Evolutionary conservation across 2,113 vertebrate genomes (phyloP).

Genomic region (Furnarius figulus): DNA sequence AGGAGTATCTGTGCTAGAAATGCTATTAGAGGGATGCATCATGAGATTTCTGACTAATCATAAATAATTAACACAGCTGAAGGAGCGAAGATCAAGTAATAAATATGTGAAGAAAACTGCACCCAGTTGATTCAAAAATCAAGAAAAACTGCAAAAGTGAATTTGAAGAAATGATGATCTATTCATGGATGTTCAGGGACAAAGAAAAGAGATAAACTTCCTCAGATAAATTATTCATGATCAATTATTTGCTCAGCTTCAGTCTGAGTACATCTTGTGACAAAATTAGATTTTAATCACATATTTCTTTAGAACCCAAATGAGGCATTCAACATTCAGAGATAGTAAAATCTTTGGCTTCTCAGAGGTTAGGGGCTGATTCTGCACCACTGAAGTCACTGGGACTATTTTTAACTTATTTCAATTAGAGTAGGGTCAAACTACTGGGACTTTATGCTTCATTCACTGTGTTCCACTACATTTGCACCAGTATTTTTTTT

Average conservation of each 20-base stretch:
- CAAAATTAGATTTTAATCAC: conserved; percentile 67
- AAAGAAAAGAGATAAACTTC: conserved; percentile 48
- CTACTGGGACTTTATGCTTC: background rate
- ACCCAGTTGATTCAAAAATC: background rate
- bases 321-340: conserved; percentile 44
- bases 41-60: background rate
- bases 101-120: background rate
- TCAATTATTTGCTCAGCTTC: conserved; percentile 53
- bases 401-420: conserved; percentile 35
- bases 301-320: conserved; percentile 56
- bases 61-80: conserved; percentile 18
- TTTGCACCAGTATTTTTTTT: background rate
- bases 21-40: background rate
- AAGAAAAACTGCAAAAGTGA: conserved; percentile 27
- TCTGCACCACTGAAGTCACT: background rate
- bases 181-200: conserved; percentile 37
- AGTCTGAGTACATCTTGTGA: conserved; percentile 40
- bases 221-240: conserved; percentile 62
- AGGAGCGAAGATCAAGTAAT: conserved; percentile 8
- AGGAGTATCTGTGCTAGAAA: background rate
- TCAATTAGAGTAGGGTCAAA: conserved; percentile 2
- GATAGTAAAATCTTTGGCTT: conserved; percentile 3
- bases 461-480: background rate
- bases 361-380: background rate
- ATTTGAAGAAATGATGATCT: conserved; percentile 44